Evolutionary conservation across 2,888 invertebrate species (phyloP).

Genomic region (Steinernema scapterisci): DNA sequence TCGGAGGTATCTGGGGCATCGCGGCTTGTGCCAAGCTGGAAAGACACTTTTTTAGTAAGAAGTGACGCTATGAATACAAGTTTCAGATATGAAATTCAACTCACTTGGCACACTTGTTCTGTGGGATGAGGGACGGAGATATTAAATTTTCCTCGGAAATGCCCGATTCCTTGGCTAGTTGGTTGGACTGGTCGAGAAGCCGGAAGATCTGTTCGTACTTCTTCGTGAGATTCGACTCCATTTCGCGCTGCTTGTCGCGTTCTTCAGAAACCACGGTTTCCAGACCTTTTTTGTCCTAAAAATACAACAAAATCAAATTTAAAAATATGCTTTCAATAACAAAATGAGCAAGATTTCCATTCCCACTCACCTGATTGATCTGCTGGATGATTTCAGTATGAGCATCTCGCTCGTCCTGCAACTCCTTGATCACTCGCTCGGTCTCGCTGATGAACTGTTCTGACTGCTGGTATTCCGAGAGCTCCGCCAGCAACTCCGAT

Average conservation of each 20-base stretch:
- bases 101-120: constrained; percentile 34
- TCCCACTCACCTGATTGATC: constrained; percentile 57
- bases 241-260: constrained; percentile 50
- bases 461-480: constrained; percentile 47
- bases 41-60: no score
- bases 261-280: constrained; percentile 53
- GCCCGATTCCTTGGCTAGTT: constrained; percentile 54
- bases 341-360: no score
- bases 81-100: no score
- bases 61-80: no score
- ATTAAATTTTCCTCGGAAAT: constrained; percentile 46
- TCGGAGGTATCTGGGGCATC: not conserved
- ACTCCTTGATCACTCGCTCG: constrained; percentile 55
- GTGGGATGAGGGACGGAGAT: constrained; percentile 48
- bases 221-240: constrained; percentile 47
- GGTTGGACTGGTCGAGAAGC: constrained; percentile 57
- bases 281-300: constrained; percentile 58
- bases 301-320: not conserved
- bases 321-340: no score
- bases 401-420: constrained; percentile 60
- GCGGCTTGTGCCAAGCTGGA: not conserved
- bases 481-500: constrained; percentile 51
- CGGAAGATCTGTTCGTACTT: constrained; percentile 43
- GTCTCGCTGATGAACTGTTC: constrained; percentile 54
- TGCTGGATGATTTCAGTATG: constrained; percentile 63